phyloP scores from a whole-genome alignment of 2,797 vertebrate genomes.

The Luscinia luscinia region DNA sequence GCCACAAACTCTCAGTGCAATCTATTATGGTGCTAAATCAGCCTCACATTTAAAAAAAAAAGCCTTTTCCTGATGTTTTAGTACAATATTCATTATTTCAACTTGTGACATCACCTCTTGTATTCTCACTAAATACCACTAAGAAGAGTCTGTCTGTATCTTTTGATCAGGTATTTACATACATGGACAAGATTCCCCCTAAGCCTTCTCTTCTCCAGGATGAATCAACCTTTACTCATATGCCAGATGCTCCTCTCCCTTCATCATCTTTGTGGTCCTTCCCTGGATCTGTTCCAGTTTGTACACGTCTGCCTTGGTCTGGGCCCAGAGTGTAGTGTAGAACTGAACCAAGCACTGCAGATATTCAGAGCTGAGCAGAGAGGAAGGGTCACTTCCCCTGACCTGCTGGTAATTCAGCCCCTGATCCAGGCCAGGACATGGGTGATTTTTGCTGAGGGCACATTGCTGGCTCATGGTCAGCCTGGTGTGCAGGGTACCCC shows the following conservation, averaged over 20 bases:
- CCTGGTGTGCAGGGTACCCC: neutral
- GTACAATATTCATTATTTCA: neutral
- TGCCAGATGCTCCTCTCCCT: neutral
- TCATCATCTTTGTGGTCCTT: neutral
- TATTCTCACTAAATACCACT: neutral
- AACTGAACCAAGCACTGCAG: neutral
- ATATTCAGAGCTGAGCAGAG: neutral
- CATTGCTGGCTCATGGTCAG: neutral
- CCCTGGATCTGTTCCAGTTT: neutral
- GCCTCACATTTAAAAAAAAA: neutral
- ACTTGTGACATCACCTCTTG: accelerated
- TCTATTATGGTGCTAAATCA: neutral
- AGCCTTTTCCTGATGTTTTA: neutral
- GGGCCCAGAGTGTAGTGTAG: neutral
- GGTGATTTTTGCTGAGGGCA: neutral
- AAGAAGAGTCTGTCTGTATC: neutral
- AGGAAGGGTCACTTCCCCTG: neutral
- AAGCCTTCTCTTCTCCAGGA: neutral
- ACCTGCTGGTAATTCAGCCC: neutral
- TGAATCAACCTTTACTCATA: neutral
- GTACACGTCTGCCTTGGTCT: neutral
- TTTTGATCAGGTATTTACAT: neutral
- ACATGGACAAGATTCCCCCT: neutral
- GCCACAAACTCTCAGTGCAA: neutral
- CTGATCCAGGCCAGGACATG: neutral